Base-by-base conservation (phyloP, 2,113 vertebrate species). In the Corythornis cristatus region DNA sequence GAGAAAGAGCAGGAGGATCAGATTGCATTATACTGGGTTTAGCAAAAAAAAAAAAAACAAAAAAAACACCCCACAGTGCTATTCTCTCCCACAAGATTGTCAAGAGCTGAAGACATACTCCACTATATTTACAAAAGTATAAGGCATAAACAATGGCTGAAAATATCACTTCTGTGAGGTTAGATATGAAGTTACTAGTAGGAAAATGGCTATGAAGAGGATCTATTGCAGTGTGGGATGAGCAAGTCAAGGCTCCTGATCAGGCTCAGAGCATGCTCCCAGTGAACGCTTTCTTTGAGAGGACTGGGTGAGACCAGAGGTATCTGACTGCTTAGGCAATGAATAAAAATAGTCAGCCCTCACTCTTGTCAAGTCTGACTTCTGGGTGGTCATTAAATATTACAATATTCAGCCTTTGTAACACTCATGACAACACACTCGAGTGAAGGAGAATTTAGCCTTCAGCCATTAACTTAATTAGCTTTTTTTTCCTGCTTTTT, bases 181-280 rank as follows among this genome's bases (percentile, higher is more conserved):
- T 33, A 68, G 54, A 25, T 7, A 40, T 13, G 3, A 5, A 57
- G 31, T 6, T 28, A 46, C 11, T 26, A 31, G 51, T 17, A 64
- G 43, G n/a, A 87, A 71, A 68, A 80, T 15, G 54, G 23, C 42
- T 25, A 15, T 4, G 8, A 60, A 13, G 2, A 77, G 79, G 62
- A 90, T 67, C 23, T 20, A 3, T 5, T 50, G 61, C 26, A 21
- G 21, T 0, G 4, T 9, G 70, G 70, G 43, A 6, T 0, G 2
- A 77, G 58, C n/a, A 37, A 48, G 22, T 21, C 61, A 72, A 11
- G 1, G 2, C 70, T 66, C 42, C 33, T n/a, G 51, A 1, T 37
- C 61, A 12, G 9, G 0, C 21, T 16, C 53, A 33, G 56, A 62
- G n/a, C 3, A 0, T 1, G 15, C 20, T 4, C n/a, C 0, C 0